A percentile compares a stretch with the other conserved stretches of the same genome.
Conservation (phyloP, 2,113 vertebrate species). For the Chamaetylas fuelleborni region DNA sequence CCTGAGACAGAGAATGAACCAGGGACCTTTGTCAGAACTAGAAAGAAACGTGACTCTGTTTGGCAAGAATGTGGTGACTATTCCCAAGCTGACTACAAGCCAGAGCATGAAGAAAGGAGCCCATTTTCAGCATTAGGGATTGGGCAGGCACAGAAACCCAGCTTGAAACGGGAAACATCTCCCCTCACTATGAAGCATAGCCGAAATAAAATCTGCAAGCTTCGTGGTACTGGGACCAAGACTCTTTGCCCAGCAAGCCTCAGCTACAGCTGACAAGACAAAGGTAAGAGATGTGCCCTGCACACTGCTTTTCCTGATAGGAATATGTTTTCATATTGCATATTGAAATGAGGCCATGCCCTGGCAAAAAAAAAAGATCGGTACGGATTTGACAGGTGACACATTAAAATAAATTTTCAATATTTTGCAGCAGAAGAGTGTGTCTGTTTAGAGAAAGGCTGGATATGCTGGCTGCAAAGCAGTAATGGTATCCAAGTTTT, state of each 20-base stretch:
- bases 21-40: constrained; percentile 39
- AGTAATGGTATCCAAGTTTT: background rate
- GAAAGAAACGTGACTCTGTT: background rate
- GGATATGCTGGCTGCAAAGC: background rate
- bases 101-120: constrained; percentile 19
- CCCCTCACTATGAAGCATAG: background rate
- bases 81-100: constrained; percentile 26
- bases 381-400: background rate
- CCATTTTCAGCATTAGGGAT: background rate
- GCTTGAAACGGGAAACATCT: background rate
- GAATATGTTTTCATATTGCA: background rate
- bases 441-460: background rate
- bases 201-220: background rate
- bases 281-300: background rate
- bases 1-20: background rate
- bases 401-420: background rate
- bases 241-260: background rate
- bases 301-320: background rate
- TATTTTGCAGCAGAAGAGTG: background rate
- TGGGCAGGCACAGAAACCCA: background rate
- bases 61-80: constrained; percentile 28
- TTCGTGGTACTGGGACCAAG: background rate
- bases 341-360: background rate
- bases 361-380: background rate
- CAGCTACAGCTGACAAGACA: background rate